Conservation (phyloP, 2,797 vertebrate species). For the Acropternis orthonyx region DNA sequence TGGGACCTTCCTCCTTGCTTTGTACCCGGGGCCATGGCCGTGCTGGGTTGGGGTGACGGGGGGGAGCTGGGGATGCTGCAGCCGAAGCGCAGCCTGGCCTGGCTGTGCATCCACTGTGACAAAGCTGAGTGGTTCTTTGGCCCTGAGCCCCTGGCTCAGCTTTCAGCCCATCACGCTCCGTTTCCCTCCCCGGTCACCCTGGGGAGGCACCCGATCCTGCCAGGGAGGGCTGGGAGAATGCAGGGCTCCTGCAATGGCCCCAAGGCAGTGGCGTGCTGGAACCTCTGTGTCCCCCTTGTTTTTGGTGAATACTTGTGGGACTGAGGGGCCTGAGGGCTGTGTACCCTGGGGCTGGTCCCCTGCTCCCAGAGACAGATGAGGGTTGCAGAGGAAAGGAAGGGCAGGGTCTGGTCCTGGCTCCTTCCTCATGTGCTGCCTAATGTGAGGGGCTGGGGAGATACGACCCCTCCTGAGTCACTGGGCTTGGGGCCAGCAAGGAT, state of each 20-base stretch:
- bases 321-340: not conserved
- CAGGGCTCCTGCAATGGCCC: not conserved
- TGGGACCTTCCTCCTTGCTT: not conserved
- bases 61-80: not conserved
- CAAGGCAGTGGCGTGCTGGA: fast-evolving
- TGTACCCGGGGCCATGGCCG: fast-evolving
- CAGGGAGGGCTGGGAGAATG: not conserved
- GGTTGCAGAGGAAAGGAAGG: not conserved
- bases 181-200: not conserved
- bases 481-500: not conserved
- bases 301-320: not conserved
- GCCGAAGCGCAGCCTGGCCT: not conserved
- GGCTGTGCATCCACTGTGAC: not conserved
- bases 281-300: not conserved
- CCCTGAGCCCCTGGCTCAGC: not conserved
- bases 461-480: not conserved
- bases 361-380: not conserved
- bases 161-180: not conserved
- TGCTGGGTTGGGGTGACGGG: not conserved
- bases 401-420: not conserved
- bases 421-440: fast-evolving
- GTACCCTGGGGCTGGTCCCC: not conserved
- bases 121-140: not conserved
- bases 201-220: not conserved
- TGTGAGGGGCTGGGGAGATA: not conserved